phyloP scores from a whole-genome alignment of 2,888 invertebrate species.

The Monoplex corrugatus region DNA sequence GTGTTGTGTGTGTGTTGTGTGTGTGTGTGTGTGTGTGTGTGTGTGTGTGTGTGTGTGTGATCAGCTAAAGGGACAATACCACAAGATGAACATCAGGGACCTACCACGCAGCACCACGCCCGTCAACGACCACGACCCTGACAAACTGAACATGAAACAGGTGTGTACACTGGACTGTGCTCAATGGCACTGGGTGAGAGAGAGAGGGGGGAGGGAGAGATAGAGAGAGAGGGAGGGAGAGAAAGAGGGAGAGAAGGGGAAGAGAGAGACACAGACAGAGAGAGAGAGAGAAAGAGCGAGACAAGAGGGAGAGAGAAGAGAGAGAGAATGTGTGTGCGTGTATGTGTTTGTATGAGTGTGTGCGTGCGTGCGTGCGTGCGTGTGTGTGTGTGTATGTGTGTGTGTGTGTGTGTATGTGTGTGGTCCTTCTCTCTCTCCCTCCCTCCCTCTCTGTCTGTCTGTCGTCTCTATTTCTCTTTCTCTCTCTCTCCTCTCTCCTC shows the following conservation, averaged over 20 bases:
- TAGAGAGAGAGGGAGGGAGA: no score
- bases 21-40: slow-evolving; percentile 8
- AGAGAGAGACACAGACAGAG: no score
- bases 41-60: slow-evolving; percentile 10
- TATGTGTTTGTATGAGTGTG: background rate
- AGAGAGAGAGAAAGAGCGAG: no score
- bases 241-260: no score
- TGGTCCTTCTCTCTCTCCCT: background rate
- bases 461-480: no score
- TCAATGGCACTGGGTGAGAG: no score
- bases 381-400: background rate
- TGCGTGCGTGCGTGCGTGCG: background rate
- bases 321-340: background rate
- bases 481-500: no score
- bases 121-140: slow-evolving; percentile 73
- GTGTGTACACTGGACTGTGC: slow-evolving; percentile 53
- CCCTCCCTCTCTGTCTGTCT: no score
- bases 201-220: no score
- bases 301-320: no score
- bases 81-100: slow-evolving; percentile 71
- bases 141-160: slow-evolving; percentile 75
- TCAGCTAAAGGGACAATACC: slow-evolving; percentile 58
- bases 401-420: background rate
- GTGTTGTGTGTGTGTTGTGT: slow-evolving; percentile 14
- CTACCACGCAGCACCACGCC: slow-evolving; percentile 73